Percentiles rank a stretch among this genome's conserved stretches.
These are phyloP conservation scores for Hypanus sabinus DNA, from an alignment of 2,113 vertebrate species.

Conservation along the genomic window DNA sequence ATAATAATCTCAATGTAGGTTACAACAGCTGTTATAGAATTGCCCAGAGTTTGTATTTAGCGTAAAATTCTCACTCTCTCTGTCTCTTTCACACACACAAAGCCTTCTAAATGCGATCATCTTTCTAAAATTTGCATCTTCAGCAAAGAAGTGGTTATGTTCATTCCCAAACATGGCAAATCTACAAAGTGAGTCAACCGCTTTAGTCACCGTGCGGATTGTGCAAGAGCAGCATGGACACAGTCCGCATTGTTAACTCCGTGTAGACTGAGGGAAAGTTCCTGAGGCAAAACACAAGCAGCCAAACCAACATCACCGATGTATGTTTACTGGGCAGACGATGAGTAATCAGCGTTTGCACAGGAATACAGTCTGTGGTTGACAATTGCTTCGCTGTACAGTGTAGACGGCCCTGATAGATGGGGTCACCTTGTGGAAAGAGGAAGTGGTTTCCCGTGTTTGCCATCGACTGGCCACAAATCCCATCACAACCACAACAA, in stretches of 20 bases:
- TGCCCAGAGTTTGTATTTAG: not conserved
- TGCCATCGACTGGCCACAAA: not conserved
- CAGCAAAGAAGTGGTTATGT: not conserved
- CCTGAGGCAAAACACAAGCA: not conserved
- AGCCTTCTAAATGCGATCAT: not conserved
- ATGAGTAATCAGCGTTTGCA: not conserved
- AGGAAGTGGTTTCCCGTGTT: not conserved
- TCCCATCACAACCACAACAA: not conserved
- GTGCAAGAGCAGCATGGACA: too few species aligned
- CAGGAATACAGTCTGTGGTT: not conserved
- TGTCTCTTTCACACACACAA: not conserved
- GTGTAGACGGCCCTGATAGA: too few species aligned
- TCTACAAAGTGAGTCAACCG: not conserved
- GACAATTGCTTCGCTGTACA: not conserved
- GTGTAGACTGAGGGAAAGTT: not conserved
- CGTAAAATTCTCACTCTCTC: not conserved
- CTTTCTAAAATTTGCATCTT: not conserved
- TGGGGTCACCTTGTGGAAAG: not conserved
- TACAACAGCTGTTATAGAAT: not conserved
- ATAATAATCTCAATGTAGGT: too few species aligned
- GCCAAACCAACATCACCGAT: not conserved
- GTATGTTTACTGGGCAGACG: not conserved
- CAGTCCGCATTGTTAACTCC: not conserved
- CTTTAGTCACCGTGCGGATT: not conserved
- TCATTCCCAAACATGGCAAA: not conserved